Base-by-base conservation (phyloP, 2,113 vertebrate genomes). In the Ciconia stormi region DNA sequence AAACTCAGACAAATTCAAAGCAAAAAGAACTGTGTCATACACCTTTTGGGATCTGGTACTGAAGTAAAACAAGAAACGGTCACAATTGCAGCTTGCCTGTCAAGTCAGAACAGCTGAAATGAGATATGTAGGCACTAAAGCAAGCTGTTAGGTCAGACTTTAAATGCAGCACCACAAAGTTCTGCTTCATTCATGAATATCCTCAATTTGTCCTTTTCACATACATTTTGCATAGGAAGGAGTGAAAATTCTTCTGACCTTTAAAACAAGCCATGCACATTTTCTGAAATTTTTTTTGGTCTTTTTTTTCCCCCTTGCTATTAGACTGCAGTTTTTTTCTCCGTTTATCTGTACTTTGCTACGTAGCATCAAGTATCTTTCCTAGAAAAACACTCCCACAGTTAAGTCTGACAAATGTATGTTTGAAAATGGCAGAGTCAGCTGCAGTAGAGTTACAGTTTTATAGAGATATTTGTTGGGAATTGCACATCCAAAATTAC, bases 81-180 rank as follows among this genome's bases (percentile, higher is more conserved):
- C 69, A 69, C 69, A 49, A 4, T 18, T 30, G 34, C 17, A 6
- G 50, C 55, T n/a, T 44, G 18, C 34, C 32, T 23, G 27, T 52
- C 46, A 26, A 32, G 34, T 11, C 34, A 40, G 55, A 65, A 25
- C 22, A 63, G 26, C 16, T 5, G 0, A n/a, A 84, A 36, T 25
- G 11, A 53, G 20, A 2, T 3, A 13, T 0, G 0, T 0, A 52
- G 61, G 74, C 42, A 40, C 52, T n/a, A 10, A 42, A 59, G 10
- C 3, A 1, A 59, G 6, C 25, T 8, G 17, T 36, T 36, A 30
- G 59, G 26, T 50, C 38, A 32, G 61, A 36, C 19, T 70, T 77
- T 1, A 70, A 70, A 70, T 3, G 26, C 23, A 70, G 34, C 42
- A 87, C 36, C 49, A 63, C 34, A 7, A 47, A 38, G 29, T 44